phyloP scores from a whole-genome alignment of 2,113 vertebrate species.

The Benitochromis conjunctus region DNA sequence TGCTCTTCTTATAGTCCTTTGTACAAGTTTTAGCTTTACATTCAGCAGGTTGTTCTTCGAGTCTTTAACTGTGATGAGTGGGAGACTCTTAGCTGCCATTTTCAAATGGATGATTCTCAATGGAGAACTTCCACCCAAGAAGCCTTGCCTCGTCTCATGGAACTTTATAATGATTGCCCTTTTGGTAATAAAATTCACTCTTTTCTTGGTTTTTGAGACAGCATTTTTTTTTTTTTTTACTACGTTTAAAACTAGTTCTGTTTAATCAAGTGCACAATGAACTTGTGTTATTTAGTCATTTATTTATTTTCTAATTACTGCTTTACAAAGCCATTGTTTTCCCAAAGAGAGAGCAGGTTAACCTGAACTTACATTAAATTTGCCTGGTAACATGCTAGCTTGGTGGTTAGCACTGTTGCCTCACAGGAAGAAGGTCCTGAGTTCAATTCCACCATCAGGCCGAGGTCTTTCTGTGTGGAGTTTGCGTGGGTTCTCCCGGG shows the following conservation, averaged over 20 bases:
- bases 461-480: too few relatives aligned
- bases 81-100: background rate
- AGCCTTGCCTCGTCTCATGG: fast-evolving
- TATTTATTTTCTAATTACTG: background rate
- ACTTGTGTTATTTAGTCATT: fast-evolving
- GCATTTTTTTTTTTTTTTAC: background rate
- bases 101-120: background rate
- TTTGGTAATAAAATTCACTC: background rate
- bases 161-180: background rate
- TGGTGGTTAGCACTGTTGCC: too few relatives aligned
- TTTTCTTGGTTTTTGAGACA: background rate
- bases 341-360: too few relatives aligned
- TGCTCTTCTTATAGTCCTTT: background rate
- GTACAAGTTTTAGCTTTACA: background rate
- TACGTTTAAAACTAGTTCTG: background rate
- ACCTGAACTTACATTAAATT: background rate
- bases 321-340: background rate
- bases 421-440: too few relatives aligned
- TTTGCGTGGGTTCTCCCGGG: too few relatives aligned
- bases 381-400: background rate
- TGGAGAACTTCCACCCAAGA: fast-evolving
- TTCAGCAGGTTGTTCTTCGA: background rate
- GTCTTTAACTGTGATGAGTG: background rate
- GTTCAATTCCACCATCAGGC: too few relatives aligned
- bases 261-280: background rate